These are phyloP conservation scores for Potamilus streckersoni DNA, from an alignment of 1,140 invertebrate genomes.

Conservation along the genomic window DNA sequence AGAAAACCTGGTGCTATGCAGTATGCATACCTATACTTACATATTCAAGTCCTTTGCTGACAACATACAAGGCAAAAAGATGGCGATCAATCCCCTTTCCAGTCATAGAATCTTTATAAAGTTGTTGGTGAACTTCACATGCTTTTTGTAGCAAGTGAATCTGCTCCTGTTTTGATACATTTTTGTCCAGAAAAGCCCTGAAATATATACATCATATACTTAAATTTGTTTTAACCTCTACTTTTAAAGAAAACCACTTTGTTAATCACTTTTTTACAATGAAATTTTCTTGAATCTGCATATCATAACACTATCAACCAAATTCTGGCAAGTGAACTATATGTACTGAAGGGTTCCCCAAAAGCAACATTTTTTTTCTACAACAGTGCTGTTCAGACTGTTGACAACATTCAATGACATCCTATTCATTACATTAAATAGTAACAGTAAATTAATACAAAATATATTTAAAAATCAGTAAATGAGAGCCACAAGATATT, in stretches of 20 bases:
- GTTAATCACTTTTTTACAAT: background rate
- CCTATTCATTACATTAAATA: too few species aligned
- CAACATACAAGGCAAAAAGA: conserved; percentile 72
- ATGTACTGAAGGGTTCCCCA: too few species aligned
- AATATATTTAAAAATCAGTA: too few species aligned
- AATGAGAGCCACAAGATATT: too few species aligned
- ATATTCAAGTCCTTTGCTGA: conserved; percentile 70
- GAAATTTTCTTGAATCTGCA: too few species aligned
- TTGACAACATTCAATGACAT: too few species aligned
- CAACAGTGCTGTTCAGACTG: too few species aligned
- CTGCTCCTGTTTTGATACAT: conserved; percentile 72
- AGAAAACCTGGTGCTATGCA: too few species aligned
- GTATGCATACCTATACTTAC: conserved; percentile 50
- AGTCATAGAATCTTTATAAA: conserved; percentile 95
- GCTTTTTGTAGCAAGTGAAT: conserved; percentile 80
- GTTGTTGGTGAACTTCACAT: conserved; percentile 83
- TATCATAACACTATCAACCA: too few species aligned
- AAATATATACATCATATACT: conserved; percentile 25
- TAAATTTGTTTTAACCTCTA: background rate
- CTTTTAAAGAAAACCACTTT: background rate
- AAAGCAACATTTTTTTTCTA: too few species aligned
- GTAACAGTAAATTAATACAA: too few species aligned
- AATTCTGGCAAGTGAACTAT: too few species aligned
- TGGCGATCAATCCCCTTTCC: conserved; percentile 85
- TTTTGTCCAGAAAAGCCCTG: conserved; percentile 66